phyloP scores from a whole-genome alignment of 2,113 vertebrate species.

The Lagopus leucura region DNA sequence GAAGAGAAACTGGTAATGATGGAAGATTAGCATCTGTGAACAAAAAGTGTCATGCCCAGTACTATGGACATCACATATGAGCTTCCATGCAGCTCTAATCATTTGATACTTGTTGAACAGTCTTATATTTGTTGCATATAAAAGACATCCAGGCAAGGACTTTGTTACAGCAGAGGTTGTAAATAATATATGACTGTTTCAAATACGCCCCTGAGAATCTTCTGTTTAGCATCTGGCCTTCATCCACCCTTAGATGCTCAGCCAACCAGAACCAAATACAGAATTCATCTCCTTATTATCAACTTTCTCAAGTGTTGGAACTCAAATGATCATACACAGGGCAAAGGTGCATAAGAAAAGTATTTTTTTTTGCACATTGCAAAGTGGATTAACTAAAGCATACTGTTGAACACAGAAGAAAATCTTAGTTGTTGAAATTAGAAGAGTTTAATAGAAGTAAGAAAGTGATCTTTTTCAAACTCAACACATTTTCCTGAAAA shows the following conservation, averaged over 20 bases:
- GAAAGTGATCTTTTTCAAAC: background rate
- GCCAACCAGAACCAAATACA: background rate
- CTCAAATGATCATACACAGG: background rate
- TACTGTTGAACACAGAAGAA: background rate
- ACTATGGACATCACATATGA: background rate
- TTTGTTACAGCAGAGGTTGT: background rate
- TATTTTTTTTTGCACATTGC: too few species aligned
- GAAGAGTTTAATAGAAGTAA: background rate
- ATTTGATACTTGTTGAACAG: background rate
- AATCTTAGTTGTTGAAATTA: background rate
- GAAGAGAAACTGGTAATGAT: background rate
- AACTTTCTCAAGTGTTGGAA: background rate
- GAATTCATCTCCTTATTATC: background rate
- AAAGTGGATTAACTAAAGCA: background rate
- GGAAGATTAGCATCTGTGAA: background rate
- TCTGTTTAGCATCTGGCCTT: background rate
- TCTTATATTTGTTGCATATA: background rate
- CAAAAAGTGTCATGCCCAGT: background rate
- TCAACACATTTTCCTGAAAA: background rate
- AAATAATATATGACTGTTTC: background rate
- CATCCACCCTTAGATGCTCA: background rate
- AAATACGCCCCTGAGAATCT: background rate
- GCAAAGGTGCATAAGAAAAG: background rate
- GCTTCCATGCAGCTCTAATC: background rate
- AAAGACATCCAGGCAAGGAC: background rate